Evolutionary conservation across 2,113 vertebrate species (phyloP), one percentile per base, ranked within the genome.

Genomic region (Brevimyrus niger): DNA sequence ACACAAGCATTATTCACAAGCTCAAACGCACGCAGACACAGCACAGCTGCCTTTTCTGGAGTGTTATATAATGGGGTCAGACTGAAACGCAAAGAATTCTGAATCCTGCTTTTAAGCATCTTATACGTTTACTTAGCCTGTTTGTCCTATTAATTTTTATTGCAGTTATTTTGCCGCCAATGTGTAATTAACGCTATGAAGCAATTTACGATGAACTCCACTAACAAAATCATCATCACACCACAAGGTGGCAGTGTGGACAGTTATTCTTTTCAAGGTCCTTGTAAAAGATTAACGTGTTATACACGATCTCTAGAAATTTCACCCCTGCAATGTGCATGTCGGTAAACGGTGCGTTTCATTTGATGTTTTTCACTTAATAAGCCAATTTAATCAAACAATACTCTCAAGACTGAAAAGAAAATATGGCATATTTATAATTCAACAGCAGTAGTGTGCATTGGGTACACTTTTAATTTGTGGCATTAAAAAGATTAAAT

Each of bases 171-270:
- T 80, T 88, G 35, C 35, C 35, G 48, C 10, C 80, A 89, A 84
- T 50, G 87, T 47, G 47, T 69, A 88, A 88, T 58, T 27, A 65
- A 47, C 10, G 35, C 87, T 88, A 87, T 46, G 44, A 89, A 58
- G 85, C 27, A 86, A 48, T 61, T 82, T 61, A 90, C 46, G 10
- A 83, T 55, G 53, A 46, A 90, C 21, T 84, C 53, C 42, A 55
- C 87, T 86, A 88, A 89, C 83, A 65, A 90, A 47, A 92, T 89
- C 95, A 61, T 89, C 55, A 88, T 42, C 83, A 85, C 84, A 85
- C 96, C 96, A 93, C 95, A 92, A 96, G 96, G 94, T 95, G 96
- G 95, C 95, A 91, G 88, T 95, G 89, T 95, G 93, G 90, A 89
- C 87, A 93, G 95, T 95, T 88, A 89, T 76, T 91, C 90, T 90